phyloP scores from a whole-genome alignment of 2,888 invertebrate genomes.

The Conus canariensis region DNA sequence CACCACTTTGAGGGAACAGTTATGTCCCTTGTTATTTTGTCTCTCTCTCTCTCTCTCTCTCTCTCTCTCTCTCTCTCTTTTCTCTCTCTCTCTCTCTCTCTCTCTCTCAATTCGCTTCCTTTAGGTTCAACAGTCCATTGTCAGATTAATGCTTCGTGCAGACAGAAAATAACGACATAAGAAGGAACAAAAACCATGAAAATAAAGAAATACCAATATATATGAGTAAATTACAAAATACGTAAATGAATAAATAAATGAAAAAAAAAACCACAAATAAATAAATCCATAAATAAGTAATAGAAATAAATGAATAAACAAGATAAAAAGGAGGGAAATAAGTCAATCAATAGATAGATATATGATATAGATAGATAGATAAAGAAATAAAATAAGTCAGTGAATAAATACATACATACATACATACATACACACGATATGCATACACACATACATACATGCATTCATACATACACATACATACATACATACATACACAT shows the following conservation, averaged over 20 bases:
- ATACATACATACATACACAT: background rate
- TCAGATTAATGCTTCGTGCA: no score
- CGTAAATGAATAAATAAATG: no score
- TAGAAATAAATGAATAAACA: background rate
- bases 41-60: no score
- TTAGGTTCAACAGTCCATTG: no score
- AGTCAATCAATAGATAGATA: background rate
- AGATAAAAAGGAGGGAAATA: background rate
- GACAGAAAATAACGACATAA: no score
- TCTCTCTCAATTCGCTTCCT: no score
- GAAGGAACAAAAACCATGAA: background rate
- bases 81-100: no score
- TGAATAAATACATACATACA: background rate
- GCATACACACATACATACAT: background rate
- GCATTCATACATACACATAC: background rate
- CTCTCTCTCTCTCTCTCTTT: no score
- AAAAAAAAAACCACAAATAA: background rate
- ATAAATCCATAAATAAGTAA: no score
- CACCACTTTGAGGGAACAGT: no score
- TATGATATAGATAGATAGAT: background rate
- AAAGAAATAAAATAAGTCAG: background rate
- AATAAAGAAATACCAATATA: background rate
- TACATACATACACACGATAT: background rate
- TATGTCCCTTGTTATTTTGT: no score
- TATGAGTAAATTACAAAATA: background rate